A percentile compares a stretch with the other conserved stretches of the same genome.
Conservation (phyloP, 1,140 invertebrate genomes). For the Drosophila bocqueti region DNA sequence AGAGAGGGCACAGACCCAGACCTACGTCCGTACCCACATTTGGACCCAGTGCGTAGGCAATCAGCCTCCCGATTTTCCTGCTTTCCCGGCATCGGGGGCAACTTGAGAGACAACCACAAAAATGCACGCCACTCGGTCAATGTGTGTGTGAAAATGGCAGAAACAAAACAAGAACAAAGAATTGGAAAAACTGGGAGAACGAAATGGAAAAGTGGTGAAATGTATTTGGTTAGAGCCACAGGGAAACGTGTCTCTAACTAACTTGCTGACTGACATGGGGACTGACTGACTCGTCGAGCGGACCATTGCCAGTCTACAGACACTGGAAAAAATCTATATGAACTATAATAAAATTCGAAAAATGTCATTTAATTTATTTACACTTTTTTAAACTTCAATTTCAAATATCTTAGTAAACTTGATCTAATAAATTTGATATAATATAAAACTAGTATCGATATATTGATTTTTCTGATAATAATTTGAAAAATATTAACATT, state of each 20-base stretch:
- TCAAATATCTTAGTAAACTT: no score
- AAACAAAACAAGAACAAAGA: constrained; percentile 37
- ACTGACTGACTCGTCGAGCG: constrained; percentile 32
- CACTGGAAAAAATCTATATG: constrained; percentile 11
- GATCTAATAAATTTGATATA: no score
- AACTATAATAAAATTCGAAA: no score
- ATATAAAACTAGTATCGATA: no score
- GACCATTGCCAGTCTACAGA: constrained; percentile 16
- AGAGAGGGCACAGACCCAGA: background rate
- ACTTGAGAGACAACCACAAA: constrained; percentile 71
- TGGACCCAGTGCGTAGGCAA: constrained; percentile 62
- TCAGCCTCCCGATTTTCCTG: constrained; percentile 56
- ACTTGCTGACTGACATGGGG: constrained; percentile 59
- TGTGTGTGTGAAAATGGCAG: constrained; percentile 68
- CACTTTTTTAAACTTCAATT: no score
- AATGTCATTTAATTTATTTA: no score
- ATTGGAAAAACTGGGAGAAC: constrained; percentile 39
- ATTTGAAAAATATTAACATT: background rate
- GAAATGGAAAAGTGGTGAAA: constrained; percentile 55
- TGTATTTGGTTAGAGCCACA: constrained; percentile 50
- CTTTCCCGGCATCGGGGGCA: constrained; percentile 30
- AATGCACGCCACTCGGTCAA: constrained; percentile 55
- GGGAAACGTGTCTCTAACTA: constrained; percentile 53
- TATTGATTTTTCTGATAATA: background rate
- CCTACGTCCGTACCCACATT: constrained; percentile 1